Evolutionary conservation across 1,140 invertebrate species (phyloP).

Genomic region (Drosophila rhopaloa): DNA sequence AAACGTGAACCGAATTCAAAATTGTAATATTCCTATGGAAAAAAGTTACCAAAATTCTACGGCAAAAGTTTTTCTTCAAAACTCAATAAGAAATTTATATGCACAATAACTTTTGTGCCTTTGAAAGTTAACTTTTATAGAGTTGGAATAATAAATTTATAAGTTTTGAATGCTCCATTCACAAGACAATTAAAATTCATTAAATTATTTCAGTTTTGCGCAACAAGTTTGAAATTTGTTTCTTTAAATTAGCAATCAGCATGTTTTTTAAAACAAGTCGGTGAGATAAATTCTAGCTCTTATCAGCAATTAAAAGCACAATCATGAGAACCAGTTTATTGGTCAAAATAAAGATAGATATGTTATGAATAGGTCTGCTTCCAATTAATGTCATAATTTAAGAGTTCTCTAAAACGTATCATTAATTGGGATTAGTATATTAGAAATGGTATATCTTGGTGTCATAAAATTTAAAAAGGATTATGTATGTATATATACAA

Average conservation of each 20-base stretch:
- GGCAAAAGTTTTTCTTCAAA: background rate
- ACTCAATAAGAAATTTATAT: background rate
- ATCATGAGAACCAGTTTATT: background rate
- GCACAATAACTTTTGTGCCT: constrained; percentile 3
- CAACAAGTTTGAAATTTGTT: background rate
- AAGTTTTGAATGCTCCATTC: background rate
- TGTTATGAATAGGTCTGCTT: background rate
- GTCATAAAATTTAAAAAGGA: no score
- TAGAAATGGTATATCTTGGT: no score
- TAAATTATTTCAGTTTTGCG: background rate
- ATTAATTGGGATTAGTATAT: no score
- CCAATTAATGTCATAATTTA: background rate
- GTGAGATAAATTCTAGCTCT: background rate
- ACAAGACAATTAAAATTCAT: background rate
- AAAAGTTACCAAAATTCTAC: constrained; percentile 5
- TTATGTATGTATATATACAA: no score
- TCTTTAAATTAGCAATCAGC: background rate
- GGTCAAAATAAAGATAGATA: background rate
- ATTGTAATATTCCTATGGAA: constrained; percentile 11
- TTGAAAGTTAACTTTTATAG: background rate
- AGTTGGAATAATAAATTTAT: background rate
- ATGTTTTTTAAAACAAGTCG: background rate
- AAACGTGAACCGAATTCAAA: constrained; percentile 22
- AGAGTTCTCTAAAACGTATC: no score
- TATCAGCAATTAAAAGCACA: background rate